A percentile compares a stretch with the other conserved stretches of the same genome.
These are phyloP conservation scores for Porites lutea DNA, from an alignment of 64 coral and sea anemone species.

Conservation along the genomic window DNA sequence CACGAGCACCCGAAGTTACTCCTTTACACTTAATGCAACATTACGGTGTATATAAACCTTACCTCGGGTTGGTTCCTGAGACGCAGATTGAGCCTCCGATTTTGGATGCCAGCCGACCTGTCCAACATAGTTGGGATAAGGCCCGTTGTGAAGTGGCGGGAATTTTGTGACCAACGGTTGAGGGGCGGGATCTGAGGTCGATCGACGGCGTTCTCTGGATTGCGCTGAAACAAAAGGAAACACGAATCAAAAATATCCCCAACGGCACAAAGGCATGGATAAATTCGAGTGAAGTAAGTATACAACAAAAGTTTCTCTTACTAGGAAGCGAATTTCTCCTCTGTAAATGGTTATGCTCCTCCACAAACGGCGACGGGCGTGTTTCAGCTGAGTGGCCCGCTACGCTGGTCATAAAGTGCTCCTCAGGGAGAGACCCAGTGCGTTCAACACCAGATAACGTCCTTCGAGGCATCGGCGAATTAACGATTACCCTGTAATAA, in stretches of 20 bases:
- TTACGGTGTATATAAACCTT: neutral
- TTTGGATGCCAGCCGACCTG: slow-evolving; percentile 3
- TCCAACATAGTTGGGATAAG: slow-evolving; percentile 65
- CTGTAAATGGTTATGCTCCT: neutral
- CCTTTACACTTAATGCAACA: neutral
- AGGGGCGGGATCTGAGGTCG: neutral
- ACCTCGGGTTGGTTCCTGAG: neutral
- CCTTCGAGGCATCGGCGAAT: slow-evolving; percentile 44
- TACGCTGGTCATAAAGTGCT: neutral
- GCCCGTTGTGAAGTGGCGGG: slow-evolving; percentile 60
- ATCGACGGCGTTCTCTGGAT: neutral
- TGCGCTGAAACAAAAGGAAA: slow-evolving; percentile 4
- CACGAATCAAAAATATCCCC: neutral
- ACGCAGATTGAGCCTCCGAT: neutral
- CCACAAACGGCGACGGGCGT: neutral
- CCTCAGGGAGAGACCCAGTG: slow-evolving; percentile 59
- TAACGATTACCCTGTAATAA: slow-evolving; percentile 47
- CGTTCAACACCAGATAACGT: slow-evolving; percentile 63
- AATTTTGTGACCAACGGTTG: slow-evolving; percentile 11
- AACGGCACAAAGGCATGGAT: neutral
- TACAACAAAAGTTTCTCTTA: slow-evolving; percentile 3
- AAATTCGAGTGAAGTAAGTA: too few species aligned
- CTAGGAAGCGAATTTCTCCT: slow-evolving; percentile 18
- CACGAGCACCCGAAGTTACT: neutral
- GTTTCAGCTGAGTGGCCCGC: slow-evolving; percentile 7